Conservation (phyloP, 2,888 invertebrate genomes). For the Ichneumoninae sp. region DNA sequence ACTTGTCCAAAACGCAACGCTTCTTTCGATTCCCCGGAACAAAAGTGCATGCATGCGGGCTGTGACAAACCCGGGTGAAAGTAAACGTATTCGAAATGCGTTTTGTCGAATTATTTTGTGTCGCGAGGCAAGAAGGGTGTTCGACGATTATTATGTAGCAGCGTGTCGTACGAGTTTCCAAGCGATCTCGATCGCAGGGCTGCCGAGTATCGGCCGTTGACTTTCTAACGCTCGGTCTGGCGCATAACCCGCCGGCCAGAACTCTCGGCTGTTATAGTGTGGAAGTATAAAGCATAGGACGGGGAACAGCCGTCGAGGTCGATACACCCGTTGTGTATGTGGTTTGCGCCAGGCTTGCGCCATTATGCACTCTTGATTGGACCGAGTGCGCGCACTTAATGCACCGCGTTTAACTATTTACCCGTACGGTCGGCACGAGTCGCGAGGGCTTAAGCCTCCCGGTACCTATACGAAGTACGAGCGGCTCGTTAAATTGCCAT, state of each 20-base stretch:
- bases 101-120: neutral
- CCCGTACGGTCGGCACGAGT: constrained; percentile 65
- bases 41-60: neutral
- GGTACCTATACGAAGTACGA: constrained; percentile 24
- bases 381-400: constrained; percentile 60
- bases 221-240: constrained; percentile 66
- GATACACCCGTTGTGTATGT: constrained; percentile 72
- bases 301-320: constrained; percentile 69
- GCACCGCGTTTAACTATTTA: constrained; percentile 63
- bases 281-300: constrained; percentile 10
- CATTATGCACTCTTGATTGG: constrained; percentile 69
- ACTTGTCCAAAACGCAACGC: neutral
- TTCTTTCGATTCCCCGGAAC: neutral
- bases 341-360: constrained; percentile 59
- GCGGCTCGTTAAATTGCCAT: constrained; percentile 43
- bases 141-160: constrained; percentile 19
- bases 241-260: constrained; percentile 12
- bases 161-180: constrained; percentile 15
- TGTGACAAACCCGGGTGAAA: neutral
- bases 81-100: neutral
- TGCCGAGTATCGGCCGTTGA: constrained; percentile 65
- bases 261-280: neutral
- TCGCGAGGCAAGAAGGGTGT: neutral
- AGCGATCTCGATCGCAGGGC: constrained; percentile 42
- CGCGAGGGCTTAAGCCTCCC: constrained; percentile 33